Percentiles rank a stretch among this genome's conserved stretches.
Conservation (phyloP, 64 coral and sea anemone genomes). For the Exaiptasia diaphana region DNA sequence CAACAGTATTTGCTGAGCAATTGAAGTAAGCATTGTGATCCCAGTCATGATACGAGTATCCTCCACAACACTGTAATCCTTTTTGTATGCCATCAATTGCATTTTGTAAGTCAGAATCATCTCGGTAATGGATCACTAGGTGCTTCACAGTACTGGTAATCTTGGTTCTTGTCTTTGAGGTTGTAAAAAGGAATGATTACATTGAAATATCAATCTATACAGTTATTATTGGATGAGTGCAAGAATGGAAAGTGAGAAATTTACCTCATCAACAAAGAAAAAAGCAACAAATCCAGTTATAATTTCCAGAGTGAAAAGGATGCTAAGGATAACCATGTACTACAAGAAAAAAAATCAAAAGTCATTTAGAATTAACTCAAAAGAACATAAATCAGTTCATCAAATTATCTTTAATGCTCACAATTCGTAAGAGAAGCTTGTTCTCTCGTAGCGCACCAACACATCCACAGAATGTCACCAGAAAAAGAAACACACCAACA, state of each 20-base stretch:
- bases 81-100: constrained; percentile 77
- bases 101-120: constrained; percentile 84
- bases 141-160: constrained; percentile 37
- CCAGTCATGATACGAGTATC: constrained; percentile 91
- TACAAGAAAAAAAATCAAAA: constrained; percentile 20
- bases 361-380: background rate
- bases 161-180: constrained; percentile 59
- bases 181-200: background rate
- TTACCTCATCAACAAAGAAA: constrained; percentile 89
- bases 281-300: constrained; percentile 78
- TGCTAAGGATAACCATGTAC: constrained; percentile 69
- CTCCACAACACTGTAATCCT: constrained; percentile 75
- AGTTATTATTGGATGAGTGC: background rate
- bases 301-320: constrained; percentile 72
- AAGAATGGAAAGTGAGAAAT: too few species aligned
- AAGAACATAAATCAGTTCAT: background rate
- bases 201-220: background rate
- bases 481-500: constrained; percentile 61
- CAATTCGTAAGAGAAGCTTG: constrained; percentile 71
- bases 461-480: constrained; percentile 84
- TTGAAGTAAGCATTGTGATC: constrained; percentile 72
- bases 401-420: constrained; percentile 7
- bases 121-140: constrained; percentile 64
- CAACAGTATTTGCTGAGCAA: constrained; percentile 62
- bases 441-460: constrained; percentile 81